phyloP scores from a whole-genome alignment of 1,140 invertebrate genomes.

The Sipha flava region DNA sequence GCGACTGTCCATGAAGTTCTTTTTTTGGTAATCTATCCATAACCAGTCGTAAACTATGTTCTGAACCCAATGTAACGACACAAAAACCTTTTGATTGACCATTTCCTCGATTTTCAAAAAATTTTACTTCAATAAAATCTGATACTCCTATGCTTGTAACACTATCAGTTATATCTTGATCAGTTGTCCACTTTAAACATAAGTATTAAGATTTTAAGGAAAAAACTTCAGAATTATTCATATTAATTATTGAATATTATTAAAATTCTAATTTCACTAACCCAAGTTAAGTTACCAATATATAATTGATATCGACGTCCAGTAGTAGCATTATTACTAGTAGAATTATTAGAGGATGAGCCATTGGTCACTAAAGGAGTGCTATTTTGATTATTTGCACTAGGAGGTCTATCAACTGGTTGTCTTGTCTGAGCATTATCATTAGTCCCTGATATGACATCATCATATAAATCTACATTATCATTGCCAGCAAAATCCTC shows the following conservation, averaged over 20 bases:
- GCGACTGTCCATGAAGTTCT: conserved; percentile 89
- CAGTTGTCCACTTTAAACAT: conserved; percentile 84
- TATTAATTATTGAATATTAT: neutral
- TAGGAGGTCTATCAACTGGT: conserved; percentile 40
- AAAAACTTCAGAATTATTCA: neutral
- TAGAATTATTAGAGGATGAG: neutral
- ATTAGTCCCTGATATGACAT: conserved; percentile 74
- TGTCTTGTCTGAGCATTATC: conserved; percentile 37
- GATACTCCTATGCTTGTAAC: conserved; percentile 76
- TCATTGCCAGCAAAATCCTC: conserved; percentile 77
- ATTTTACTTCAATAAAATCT: conserved; percentile 96
- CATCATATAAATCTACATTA: conserved; percentile 91
- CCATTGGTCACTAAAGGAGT: conserved; percentile 27
- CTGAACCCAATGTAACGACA: conserved; percentile 83
- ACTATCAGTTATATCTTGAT: conserved; percentile 87
- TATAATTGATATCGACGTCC: conserved; percentile 71
- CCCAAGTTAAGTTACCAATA: conserved; percentile 90
- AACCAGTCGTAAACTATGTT: conserved; percentile 77
- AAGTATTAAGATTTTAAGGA: neutral
- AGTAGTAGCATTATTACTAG: conserved; percentile 1
- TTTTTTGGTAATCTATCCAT: conserved; percentile 90
- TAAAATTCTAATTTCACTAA: conserved; percentile 43
- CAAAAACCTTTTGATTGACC: conserved; percentile 99
- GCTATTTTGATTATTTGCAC: conserved; percentile 11
- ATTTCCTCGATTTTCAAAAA: conserved; percentile 98